Conservation (phyloP, 2,888 invertebrate genomes). For the Cephus spinipes region DNA sequence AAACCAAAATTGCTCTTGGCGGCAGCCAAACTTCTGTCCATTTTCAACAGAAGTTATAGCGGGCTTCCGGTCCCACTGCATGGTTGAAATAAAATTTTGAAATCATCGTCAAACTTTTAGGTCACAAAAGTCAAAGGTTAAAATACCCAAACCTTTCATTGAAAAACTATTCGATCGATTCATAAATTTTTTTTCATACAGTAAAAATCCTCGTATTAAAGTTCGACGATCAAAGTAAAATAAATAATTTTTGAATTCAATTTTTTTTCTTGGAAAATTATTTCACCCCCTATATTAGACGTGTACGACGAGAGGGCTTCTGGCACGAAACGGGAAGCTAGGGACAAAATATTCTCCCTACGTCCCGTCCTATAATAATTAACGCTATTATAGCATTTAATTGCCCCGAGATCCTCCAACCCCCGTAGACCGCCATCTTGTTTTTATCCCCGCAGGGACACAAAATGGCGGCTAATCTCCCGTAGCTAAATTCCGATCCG, state of each 20-base stretch:
- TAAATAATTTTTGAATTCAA: background rate
- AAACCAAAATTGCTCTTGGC: slow-evolving; percentile 49
- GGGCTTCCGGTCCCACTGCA: background rate
- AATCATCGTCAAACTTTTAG: background rate
- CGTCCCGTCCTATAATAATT: slow-evolving; percentile 48
- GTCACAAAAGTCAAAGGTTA: background rate
- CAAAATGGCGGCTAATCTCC: slow-evolving; percentile 35
- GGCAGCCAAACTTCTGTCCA: slow-evolving; percentile 37
- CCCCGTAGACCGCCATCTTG: slow-evolving; percentile 48
- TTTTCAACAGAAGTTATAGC: slow-evolving; percentile 11
- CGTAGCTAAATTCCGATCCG: slow-evolving; percentile 22
- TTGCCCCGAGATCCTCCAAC: slow-evolving; percentile 45
- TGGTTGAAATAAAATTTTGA: background rate
- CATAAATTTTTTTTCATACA: background rate
- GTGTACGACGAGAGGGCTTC: background rate
- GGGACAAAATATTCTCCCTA: slow-evolving; percentile 44
- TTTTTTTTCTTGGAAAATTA: background rate
- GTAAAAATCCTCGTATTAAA: background rate
- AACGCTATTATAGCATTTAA: slow-evolving; percentile 57
- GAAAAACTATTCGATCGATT: too few species aligned
- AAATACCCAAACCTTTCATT: background rate
- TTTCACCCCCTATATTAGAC: background rate
- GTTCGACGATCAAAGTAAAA: background rate
- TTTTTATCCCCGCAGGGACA: slow-evolving; percentile 36
- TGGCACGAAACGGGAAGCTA: background rate